phyloP scores from a whole-genome alignment of 2,888 invertebrate genomes.

The Nasonia oneida region DNA sequence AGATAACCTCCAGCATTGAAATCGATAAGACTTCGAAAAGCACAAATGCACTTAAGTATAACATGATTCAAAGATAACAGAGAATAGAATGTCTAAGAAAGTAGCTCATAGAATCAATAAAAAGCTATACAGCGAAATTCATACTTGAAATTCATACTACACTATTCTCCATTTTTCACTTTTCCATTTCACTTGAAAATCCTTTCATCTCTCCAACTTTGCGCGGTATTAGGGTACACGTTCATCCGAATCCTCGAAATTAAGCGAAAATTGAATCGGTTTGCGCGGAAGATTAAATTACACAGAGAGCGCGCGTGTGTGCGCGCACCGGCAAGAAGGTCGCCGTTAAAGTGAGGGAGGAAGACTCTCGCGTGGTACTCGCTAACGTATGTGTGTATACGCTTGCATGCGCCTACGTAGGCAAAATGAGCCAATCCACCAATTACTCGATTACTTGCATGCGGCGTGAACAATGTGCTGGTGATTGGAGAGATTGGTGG shows the following conservation, averaged over 20 bases:
- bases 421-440: constrained; percentile 43
- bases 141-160: too few species aligned
- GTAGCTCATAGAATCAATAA: too few species aligned
- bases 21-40: too few species aligned
- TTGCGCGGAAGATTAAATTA: not conserved
- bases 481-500: constrained; percentile 31
- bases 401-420: not conserved
- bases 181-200: not conserved
- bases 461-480: constrained; percentile 35
- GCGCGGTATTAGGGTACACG: not conserved
- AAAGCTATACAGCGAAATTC: too few species aligned
- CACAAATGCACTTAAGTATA: too few species aligned
- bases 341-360: not conserved
- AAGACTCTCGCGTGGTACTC: constrained; percentile 1
- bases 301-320: not conserved
- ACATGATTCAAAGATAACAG: too few species aligned
- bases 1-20: too few species aligned
- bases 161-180: not conserved
- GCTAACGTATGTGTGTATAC: not conserved
- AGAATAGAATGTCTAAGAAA: too few species aligned
- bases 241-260: not conserved
- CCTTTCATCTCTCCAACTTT: not conserved
- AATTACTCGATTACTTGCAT: constrained; percentile 42
- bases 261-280: not conserved
- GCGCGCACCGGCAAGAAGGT: not conserved